Evolutionary conservation across 2,888 invertebrate species (phyloP), one percentile per base, ranked within the genome.

Genomic region (Mylabris sibirica): DNA sequence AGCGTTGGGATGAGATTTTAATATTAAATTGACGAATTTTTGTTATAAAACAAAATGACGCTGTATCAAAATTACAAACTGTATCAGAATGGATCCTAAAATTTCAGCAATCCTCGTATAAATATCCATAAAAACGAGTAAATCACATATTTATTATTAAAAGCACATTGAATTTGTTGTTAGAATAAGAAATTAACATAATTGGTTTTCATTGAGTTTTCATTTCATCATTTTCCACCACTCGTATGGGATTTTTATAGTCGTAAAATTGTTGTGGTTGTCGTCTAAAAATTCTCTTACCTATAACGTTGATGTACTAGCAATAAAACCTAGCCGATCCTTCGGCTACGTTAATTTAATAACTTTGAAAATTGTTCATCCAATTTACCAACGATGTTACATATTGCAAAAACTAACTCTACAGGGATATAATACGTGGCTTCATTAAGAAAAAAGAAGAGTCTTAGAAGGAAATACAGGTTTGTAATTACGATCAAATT

Each of bases 401-500:
- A 53, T 53, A 53, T 53, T 53, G 14, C 11, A 24, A 14, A 53
- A 53, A 53, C 24, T 12, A 22, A 12, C 11, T 12, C 24, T 11
- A 17, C n/a, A 2, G 8, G 17, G n/a, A 3, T 11, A 38, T 1
- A 17, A 4, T 17, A 4, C n/a, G 17, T 17, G n/a, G n/a, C 4
- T 44, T 44, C 17, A 17, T 44, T 44, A 38, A 38, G 8, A 34
- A 38, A 35, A 38, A 1, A 38, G 14, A 3, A 38, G 11, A 1
- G 12, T 44, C 44, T n/a, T 17, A n/a, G 44, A 4, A 38, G 12
- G 3, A 12, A 20, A 20, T 22, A 1, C 20, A 53, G 20, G 22
- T 22, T 59, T 8, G 8, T 71, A 71, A 69, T 71, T 69, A 67
- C 67, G 71, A 67, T 71, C 66, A 67, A 60, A 68, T 62, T 66